Evolutionary conservation across 2,113 vertebrate species (phyloP).

Genomic region (Microcebus lehilahytsara): DNA sequence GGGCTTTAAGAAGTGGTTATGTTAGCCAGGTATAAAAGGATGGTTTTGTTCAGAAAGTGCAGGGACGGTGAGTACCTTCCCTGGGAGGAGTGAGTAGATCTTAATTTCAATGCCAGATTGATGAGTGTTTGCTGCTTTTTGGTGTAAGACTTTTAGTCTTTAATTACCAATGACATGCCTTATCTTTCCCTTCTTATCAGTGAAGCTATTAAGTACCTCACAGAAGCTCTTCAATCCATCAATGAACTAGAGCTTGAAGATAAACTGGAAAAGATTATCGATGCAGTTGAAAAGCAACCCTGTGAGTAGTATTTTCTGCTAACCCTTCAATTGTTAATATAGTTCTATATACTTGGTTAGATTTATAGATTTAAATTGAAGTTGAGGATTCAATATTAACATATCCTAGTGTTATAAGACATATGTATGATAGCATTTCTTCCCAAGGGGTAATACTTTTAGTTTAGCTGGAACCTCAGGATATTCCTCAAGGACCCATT

Average conservation of each 20-base stretch:
- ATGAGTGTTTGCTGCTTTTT: not conserved
- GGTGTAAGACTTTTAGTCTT: not conserved
- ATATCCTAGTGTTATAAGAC: not conserved
- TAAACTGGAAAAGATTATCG: constrained; percentile 90
- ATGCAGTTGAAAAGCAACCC: constrained; percentile 95
- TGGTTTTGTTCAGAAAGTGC: not conserved
- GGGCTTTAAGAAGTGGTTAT: not conserved
- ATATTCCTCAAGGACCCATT: not conserved
- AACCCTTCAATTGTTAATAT: not conserved
- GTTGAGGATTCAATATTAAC: not conserved
- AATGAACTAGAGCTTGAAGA: constrained; percentile 89
- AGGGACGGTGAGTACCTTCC: not conserved
- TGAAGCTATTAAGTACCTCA: constrained; percentile 91
- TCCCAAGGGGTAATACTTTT: not conserved
- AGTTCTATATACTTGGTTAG: not conserved
- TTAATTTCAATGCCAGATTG: not conserved
- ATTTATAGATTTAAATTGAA: not conserved
- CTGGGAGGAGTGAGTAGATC: not conserved
- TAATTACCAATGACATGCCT: constrained; percentile 28
- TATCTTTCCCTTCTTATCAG: constrained; percentile 78
- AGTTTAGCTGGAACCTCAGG: not conserved
- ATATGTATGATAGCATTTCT: not conserved
- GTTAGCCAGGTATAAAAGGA: not conserved
- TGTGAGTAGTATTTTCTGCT: constrained; percentile 83
- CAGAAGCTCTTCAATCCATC: constrained; percentile 89